These are phyloP conservation scores for Mohoua ochrocephala DNA, from an alignment of 2,113 vertebrate genomes.

Conservation along the genomic window DNA sequence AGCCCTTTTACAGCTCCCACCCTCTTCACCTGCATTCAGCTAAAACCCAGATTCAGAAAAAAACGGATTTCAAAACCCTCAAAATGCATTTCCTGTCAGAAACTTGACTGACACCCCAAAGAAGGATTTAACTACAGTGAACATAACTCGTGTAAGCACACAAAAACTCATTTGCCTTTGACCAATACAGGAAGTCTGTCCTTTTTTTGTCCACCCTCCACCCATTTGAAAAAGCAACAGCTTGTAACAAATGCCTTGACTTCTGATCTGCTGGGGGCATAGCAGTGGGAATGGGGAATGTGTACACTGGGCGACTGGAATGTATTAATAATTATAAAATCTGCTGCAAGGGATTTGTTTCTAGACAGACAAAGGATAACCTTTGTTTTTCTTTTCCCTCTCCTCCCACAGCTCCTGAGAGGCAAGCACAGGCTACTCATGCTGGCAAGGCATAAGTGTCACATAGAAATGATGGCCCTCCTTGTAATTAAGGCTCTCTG, in stretches of 20 bases:
- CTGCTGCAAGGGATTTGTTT: background rate
- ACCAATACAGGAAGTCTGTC: too few species aligned
- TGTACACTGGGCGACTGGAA: background rate
- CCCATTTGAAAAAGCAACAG: background rate
- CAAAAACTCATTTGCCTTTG: background rate
- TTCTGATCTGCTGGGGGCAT: background rate
- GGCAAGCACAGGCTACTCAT: accelerated
- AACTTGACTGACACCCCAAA: background rate
- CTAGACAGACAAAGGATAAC: background rate
- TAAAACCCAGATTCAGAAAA: background rate
- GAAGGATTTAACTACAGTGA: background rate
- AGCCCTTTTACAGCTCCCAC: background rate
- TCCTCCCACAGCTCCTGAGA: background rate
- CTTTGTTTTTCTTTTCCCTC: background rate
- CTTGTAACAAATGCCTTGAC: background rate
- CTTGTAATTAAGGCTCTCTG: background rate
- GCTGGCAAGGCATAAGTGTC: background rate
- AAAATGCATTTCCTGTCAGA: background rate
- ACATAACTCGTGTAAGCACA: accelerated
- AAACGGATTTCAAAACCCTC: background rate
- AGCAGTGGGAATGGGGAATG: background rate
- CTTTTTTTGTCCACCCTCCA: background rate
- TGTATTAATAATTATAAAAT: background rate
- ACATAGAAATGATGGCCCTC: background rate
- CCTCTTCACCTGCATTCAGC: background rate